Conservation (phyloP, 2,888 invertebrate species). For the Pollenia labialis region DNA sequence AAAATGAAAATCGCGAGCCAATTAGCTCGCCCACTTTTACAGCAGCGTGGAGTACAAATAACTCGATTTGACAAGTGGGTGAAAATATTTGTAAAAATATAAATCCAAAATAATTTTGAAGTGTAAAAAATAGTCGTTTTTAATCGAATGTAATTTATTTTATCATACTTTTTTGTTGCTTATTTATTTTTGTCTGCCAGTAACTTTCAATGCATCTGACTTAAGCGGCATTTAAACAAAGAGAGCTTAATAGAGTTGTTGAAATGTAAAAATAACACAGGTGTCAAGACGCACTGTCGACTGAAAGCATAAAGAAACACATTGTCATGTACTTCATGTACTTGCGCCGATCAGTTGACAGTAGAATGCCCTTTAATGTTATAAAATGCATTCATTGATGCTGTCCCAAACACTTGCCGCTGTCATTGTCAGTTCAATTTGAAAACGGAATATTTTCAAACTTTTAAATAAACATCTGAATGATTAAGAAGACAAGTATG, state of each 20-base stretch:
- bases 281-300: constrained; percentile 56
- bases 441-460: background rate
- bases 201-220: background rate
- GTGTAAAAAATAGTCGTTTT: background rate
- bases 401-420: constrained; percentile 42
- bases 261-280: constrained; percentile 50
- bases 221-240: constrained; percentile 56
- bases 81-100: too few relatives aligned
- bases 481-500: background rate
- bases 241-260: constrained; percentile 40
- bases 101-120: background rate
- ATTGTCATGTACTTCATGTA: constrained; percentile 53
- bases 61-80: too few relatives aligned
- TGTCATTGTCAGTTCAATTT: constrained; percentile 36
- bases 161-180: background rate
- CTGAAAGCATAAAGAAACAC: constrained; percentile 30
- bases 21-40: too few relatives aligned
- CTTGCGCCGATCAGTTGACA: constrained; percentile 75
- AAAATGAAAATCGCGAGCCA: too few relatives aligned
- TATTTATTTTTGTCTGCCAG: constrained; percentile 9
- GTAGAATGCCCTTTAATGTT: constrained; percentile 83
- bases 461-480: background rate
- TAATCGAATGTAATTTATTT: background rate
- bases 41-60: too few relatives aligned
- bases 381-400: constrained; percentile 67